Percentiles rank a stretch among this genome's conserved stretches.
Evolutionary conservation across 2,113 vertebrate genomes (phyloP).

Genomic region (Mirounga angustirostris): DNA sequence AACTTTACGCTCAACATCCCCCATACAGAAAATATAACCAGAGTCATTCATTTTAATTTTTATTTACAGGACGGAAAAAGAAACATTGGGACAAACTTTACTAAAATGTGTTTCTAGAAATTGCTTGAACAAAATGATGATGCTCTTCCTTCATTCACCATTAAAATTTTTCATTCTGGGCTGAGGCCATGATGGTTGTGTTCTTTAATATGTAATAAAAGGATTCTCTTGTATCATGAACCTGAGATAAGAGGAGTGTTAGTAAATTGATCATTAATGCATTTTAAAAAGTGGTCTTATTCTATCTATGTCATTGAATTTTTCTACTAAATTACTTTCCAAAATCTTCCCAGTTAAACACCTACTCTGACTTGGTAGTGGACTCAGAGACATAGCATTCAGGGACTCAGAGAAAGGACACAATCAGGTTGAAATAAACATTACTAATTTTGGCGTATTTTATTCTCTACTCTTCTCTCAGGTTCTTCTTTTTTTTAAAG

Average conservation of each 20-base stretch:
- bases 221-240: neutral
- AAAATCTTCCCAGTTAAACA: neutral
- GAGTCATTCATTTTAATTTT: neutral
- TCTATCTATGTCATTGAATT: neutral
- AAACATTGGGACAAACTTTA: neutral
- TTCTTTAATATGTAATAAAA: neutral
- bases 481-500: neutral
- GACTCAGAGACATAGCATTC: neutral
- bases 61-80: conserved; percentile 41
- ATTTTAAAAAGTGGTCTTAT: neutral
- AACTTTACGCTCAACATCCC: neutral
- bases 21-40: neutral
- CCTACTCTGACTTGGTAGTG: neutral
- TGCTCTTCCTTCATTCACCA: neutral
- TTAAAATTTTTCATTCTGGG: neutral
- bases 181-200: neutral
- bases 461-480: neutral
- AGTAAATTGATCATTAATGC: neutral
- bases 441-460: neutral
- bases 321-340: neutral
- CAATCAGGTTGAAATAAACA: neutral
- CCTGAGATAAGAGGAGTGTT: neutral
- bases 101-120: neutral
- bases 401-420: neutral
- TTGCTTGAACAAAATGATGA: neutral